Conservation (phyloP, 1,140 invertebrate species). For the Harlomillsia oculata region DNA sequence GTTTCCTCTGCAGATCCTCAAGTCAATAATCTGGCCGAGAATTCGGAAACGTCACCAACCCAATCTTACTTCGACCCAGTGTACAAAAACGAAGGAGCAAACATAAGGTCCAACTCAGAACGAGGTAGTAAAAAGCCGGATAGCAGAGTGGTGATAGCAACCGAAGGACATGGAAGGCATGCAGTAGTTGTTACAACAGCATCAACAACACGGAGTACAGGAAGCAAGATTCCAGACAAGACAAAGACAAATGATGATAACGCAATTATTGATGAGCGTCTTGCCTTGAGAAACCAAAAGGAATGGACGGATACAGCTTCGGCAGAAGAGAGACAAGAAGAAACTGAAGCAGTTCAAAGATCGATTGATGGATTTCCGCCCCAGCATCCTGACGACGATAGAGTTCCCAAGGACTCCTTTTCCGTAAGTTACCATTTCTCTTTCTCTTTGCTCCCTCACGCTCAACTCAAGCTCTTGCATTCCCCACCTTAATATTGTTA, state of each 20-base stretch:
- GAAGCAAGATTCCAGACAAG: slow-evolving; percentile 4
- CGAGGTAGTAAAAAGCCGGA: slow-evolving; percentile 10
- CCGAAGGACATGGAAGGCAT: too few relatives aligned
- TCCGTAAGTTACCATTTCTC: slow-evolving; percentile 14
- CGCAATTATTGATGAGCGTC: slow-evolving; percentile 34
- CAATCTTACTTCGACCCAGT: slow-evolving; percentile 28
- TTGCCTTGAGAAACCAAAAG: too few relatives aligned
- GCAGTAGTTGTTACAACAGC: slow-evolving; percentile 9
- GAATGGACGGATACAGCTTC: background rate
- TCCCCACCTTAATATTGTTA: background rate
- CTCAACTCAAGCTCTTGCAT: background rate
- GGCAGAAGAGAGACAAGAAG: slow-evolving; percentile 8
- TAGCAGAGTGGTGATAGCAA: slow-evolving; percentile 8
- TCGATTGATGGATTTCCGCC: slow-evolving; percentile 35
- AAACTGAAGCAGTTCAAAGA: slow-evolving; percentile 14
- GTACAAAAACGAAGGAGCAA: slow-evolving; percentile 12
- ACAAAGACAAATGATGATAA: slow-evolving; percentile 36
- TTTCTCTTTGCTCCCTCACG: background rate
- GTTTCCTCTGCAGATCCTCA: too few relatives aligned
- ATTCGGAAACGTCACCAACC: slow-evolving; percentile 15
- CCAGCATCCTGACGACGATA: slow-evolving; percentile 10
- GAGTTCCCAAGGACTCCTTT: slow-evolving; percentile 18
- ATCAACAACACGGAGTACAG: slow-evolving; percentile 13
- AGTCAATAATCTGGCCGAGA: too few relatives aligned
- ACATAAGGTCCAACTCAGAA: slow-evolving; percentile 9